Conservation (phyloP, 1,140 invertebrate species). For the Lepidostoma basale region DNA sequence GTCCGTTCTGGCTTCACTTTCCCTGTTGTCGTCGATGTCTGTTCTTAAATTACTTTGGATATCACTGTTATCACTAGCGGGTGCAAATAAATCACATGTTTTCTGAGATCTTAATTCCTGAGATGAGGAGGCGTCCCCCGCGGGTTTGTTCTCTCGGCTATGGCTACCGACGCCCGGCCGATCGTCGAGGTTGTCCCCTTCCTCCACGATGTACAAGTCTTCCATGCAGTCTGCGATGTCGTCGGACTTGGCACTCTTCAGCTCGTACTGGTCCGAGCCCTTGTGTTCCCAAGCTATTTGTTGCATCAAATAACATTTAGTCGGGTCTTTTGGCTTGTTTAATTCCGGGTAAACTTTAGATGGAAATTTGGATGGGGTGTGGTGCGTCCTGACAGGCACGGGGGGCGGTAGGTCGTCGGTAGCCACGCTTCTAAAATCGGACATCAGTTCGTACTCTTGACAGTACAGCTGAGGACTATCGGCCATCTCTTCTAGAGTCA, state of each 20-base stretch:
- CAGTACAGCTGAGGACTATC: constrained; percentile 45
- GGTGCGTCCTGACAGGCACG: constrained; percentile 52
- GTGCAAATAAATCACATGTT: constrained; percentile 20
- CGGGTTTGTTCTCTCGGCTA: neutral
- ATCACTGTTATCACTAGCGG: constrained; percentile 24
- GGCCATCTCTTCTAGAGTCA: constrained; percentile 23
- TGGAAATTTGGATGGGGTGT: constrained; percentile 7
- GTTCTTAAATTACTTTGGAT: constrained; percentile 26
- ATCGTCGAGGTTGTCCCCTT: constrained; percentile 2
- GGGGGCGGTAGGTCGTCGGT: constrained; percentile 49
- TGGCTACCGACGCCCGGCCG: neutral
- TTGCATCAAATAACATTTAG: neutral
- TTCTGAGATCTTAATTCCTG: constrained; percentile 26
- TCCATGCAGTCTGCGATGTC: neutral
- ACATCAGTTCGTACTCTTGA: constrained; percentile 57
- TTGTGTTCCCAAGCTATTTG: constrained; percentile 26
- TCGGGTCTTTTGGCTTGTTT: constrained; percentile 1
- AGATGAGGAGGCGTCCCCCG: constrained; percentile 5
- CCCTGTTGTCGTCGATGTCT: neutral
- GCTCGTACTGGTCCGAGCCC: constrained; percentile 38
- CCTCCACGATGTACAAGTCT: constrained; percentile 18
- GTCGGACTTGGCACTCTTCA: constrained; percentile 6
- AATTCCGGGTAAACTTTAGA: neutral
- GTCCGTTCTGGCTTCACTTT: constrained; percentile 13
- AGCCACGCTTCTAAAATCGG: constrained; percentile 54